Conservation (phyloP, 1,140 invertebrate genomes). For the Cotesia vestalis region DNA sequence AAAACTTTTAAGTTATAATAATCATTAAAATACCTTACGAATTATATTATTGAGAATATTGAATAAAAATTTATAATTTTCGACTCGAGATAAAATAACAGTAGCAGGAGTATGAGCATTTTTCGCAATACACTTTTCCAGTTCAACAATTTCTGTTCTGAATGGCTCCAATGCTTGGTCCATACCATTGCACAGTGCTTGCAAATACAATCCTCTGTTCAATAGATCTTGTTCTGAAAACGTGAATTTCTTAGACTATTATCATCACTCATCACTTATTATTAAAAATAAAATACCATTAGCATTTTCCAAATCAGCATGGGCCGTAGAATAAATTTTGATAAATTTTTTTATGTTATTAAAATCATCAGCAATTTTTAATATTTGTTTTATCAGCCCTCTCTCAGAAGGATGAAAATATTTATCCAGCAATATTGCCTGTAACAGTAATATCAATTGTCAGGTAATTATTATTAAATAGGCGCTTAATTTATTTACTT, state of each 20-base stretch:
- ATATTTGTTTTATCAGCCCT: conserved; percentile 55
- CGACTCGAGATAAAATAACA: conserved; percentile 65
- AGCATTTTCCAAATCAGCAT: conserved; percentile 32
- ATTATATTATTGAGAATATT: conserved; percentile 68
- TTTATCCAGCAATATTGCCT: conserved; percentile 55
- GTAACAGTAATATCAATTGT: conserved; percentile 33
- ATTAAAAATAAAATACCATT: conserved; percentile 33
- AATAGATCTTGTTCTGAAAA: conserved; percentile 39
- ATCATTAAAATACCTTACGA: conserved; percentile 52
- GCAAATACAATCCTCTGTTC: conserved; percentile 67
- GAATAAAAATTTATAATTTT: conserved; percentile 67
- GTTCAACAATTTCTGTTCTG: conserved; percentile 64
- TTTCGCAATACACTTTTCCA: conserved; percentile 67
- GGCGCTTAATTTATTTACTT: conserved; percentile 37
- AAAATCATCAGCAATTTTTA: conserved; percentile 55
- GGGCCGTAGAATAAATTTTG: conserved; percentile 44
- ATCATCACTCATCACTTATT: conserved; percentile 18
- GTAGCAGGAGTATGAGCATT: conserved; percentile 67
- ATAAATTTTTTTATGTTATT: conserved; percentile 57
- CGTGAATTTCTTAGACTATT: not conserved
- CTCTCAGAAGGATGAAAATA: conserved; percentile 61
- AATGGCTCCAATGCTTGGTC: conserved; percentile 69
- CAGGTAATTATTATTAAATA: conserved; percentile 20
- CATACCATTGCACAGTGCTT: conserved; percentile 70
- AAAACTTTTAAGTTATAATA: too few species aligned